Base-by-base conservation (phyloP, 2,797 vertebrate species). In the Scyliorhinus canicula region DNA sequence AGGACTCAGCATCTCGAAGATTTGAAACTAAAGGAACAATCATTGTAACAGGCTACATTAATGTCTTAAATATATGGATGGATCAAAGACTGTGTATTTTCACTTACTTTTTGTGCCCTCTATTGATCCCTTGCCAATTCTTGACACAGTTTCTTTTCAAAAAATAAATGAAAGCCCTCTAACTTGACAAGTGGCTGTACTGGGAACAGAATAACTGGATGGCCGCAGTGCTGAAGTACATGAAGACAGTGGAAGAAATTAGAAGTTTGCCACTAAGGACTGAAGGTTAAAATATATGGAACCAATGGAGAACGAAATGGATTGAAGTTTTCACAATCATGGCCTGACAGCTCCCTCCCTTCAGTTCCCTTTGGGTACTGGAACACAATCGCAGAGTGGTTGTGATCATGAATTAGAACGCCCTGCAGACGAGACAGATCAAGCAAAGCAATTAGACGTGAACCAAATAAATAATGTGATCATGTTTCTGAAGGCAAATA, bases 231-330 rank as follows among this genome's bases (percentile, higher is more conserved):
- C 24, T 65, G 60, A 47, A 67, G 47, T 63, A 8, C 44, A 47
- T 28, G 91, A 47, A 65, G 40, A 8, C 26, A 26, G 4, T 69
- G 60, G 67, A 69, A 67, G 63, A 93, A 67, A 93, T 67, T 67
- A 93, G 60, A 69, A 67, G 55, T 93, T 93, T 93, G 11, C 60
- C 90, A 93, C 24, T 40, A 63, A 91, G 40, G 88, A 93, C 88
- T 44, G 57, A 91, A 60, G 86, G 86, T 90, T 55, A 90, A 35
- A n/a, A 55, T 90, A 57, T n/a, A 91, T 9, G 40, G 57, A 93
- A 14, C n/a, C 47, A 93, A 8, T 28, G 63, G 28, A 67, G 60
- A 47, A 69, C 47, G n/a, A 93, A 67, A 67, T 69, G 63, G 47
- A 67, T 44, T 93, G 91, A 47, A 93, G 91, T 11, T 26, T 93